These are phyloP conservation scores for Apogon talboti DNA, from an alignment of 2,797 vertebrate species.

Conservation along the genomic window DNA sequence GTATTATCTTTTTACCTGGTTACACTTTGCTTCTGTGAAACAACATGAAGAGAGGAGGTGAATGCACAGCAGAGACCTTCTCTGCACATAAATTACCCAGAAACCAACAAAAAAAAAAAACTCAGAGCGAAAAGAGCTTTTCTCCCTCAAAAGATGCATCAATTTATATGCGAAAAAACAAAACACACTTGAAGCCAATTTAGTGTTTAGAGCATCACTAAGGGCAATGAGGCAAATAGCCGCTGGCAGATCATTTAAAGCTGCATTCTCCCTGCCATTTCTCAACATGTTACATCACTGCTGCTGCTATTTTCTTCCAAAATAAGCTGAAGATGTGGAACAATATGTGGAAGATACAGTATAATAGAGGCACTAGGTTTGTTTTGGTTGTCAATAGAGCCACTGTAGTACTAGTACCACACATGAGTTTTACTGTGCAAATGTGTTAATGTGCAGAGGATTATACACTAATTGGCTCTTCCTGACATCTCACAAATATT, in stretches of 20 bases:
- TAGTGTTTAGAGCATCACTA: conserved; percentile 63
- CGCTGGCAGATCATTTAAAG: conserved; percentile 71
- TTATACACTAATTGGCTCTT: too few relatives aligned
- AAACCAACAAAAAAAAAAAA: conserved; percentile 12
- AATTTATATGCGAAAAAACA: conserved; percentile 63
- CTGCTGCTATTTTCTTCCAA: conserved; percentile 42
- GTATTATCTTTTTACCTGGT: conserved; percentile 30
- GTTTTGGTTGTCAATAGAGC: not conserved
- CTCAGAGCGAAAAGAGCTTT: conserved; percentile 23
- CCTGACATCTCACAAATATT: too few relatives aligned
- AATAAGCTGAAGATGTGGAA: conserved; percentile 39
- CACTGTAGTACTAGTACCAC: too few relatives aligned
- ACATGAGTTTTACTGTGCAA: too few relatives aligned
- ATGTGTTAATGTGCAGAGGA: too few relatives aligned
- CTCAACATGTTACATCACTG: conserved; percentile 52
- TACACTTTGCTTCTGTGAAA: conserved; percentile 40
- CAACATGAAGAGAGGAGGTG: conserved; percentile 36
- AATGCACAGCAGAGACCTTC: conserved; percentile 30
- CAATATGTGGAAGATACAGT: conserved; percentile 4
- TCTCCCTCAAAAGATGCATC: conserved; percentile 47
- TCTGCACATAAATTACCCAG: conserved; percentile 52
- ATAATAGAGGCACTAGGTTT: conserved; percentile 14
- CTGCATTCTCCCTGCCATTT: conserved; percentile 42
- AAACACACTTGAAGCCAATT: conserved; percentile 65
- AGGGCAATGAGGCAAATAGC: conserved; percentile 68